These are phyloP conservation scores for Esox niger DNA, from an alignment of 2,113 vertebrate species.

Conservation along the genomic window DNA sequence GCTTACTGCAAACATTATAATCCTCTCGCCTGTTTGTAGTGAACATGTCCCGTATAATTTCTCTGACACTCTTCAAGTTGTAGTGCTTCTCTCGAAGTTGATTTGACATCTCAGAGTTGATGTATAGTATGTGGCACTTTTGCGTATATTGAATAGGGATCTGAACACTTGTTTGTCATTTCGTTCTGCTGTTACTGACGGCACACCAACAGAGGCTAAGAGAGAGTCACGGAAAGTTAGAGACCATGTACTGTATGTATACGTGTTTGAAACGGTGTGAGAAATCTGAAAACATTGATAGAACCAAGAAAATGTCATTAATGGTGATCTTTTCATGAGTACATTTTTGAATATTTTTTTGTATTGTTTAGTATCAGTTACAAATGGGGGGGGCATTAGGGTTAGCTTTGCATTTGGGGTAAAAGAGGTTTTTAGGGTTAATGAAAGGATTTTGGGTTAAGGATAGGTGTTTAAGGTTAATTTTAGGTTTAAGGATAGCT, in stretches of 20 bases:
- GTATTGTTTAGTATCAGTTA: no score
- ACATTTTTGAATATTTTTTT: no score
- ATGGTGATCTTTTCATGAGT: no score
- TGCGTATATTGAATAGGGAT: conserved; percentile 3
- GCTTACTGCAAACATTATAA: conserved; percentile 56
- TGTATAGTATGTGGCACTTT: conserved; percentile 18
- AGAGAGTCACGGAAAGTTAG: background rate
- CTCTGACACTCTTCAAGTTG: conserved; percentile 38
- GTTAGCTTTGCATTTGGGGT: no score
- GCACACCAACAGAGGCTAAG: background rate
- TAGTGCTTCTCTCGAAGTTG: conserved; percentile 16
- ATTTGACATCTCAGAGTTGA: conserved; percentile 1
- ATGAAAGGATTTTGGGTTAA: no score
- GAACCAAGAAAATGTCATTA: no score
- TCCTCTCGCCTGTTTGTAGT: conserved; percentile 56
- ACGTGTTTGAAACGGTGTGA: no score
- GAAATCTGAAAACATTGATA: no score
- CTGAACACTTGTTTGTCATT: conserved; percentile 12
- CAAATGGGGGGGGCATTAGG: no score
- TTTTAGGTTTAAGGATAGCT: no score
- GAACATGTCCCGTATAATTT: conserved; percentile 38
- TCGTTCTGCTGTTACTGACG: background rate
- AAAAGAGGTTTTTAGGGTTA: no score
- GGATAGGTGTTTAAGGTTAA: no score
- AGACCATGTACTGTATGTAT: conserved; percentile 24